Conservation (phyloP, 2,797 vertebrate species). For the Sebastiscus albofasciatus region DNA sequence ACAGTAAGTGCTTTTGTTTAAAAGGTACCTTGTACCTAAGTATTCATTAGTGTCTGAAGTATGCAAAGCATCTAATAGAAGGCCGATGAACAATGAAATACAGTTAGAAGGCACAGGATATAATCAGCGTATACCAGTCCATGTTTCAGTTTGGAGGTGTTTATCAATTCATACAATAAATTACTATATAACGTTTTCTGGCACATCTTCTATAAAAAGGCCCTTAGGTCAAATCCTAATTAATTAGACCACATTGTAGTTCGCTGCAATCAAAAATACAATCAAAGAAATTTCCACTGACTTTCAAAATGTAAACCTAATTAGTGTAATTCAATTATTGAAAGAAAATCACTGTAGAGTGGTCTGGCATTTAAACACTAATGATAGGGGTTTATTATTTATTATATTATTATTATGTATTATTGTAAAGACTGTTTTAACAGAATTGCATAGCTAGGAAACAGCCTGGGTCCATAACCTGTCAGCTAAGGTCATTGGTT, state of each 20-base stretch:
- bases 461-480: too few relatives aligned
- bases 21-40: neutral
- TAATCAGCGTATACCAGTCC: neutral
- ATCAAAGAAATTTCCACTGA: neutral
- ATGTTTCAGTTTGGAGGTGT: neutral
- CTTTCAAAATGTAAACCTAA: neutral
- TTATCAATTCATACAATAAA: neutral
- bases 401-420: neutral
- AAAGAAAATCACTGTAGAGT: neutral
- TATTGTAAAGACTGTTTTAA: neutral
- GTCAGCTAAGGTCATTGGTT: too few relatives aligned
- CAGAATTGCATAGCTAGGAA: too few relatives aligned
- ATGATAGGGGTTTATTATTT: neutral
- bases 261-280: neutral
- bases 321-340: neutral
- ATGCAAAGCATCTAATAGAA: neutral
- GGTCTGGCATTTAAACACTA: neutral
- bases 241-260: neutral
- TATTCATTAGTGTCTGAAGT: slow-evolving; percentile 1
- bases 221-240: neutral
- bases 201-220: neutral
- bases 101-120: neutral
- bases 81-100: neutral
- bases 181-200: neutral
- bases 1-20: slow-evolving; percentile 21